Base-by-base conservation (phyloP, 2,888 invertebrate genomes). In the Eremobia ochroleuca region DNA sequence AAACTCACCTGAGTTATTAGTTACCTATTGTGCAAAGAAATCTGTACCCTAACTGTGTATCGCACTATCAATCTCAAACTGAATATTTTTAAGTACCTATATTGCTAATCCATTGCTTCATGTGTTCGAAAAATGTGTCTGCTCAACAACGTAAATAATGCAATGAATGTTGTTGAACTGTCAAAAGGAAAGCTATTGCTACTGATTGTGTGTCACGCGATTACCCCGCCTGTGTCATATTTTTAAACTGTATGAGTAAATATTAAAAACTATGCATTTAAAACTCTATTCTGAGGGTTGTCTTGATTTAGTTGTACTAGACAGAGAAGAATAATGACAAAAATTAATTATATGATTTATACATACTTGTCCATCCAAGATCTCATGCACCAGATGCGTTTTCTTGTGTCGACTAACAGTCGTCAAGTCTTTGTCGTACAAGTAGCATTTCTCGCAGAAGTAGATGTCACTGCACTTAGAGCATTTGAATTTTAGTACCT, bases 401-500 rank as follows among this genome's bases (percentile, higher is more conserved):
- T 94, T 96, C 91, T 97, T 97, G 73, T 97, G 97, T 58, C 96
- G 94, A 34, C 85, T 85, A 0, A 95, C 91, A 15, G 88, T 79
- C 0, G 92, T 91, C 82, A 94, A 80, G 59, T 95, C 94, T 81
- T 94, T 95, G 82, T 94, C 95, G 79, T 95, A 96, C 79, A 97
- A 91, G 83, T 97, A 96, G 82, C 97, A 97, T 73, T 95, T 95
- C 88, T 97, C 97, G 86, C 97, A 97, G 83, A 97, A 95, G 85
- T 94, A 94, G 43, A 94, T 87, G 15, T 95, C 93, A 61, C 85
- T 93, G 73, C 97, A 97, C 83, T 96, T 96, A 3, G 93, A 92
- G 78, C 97, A 97, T 86, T 95, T 96, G 85, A 97, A 97, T 83
- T 94, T 96, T 1, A 97, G 90, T 75, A 96, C 94, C 97, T 97